Conservation (phyloP, 2,888 invertebrate genomes). For the Napeogenes sylphis region DNA sequence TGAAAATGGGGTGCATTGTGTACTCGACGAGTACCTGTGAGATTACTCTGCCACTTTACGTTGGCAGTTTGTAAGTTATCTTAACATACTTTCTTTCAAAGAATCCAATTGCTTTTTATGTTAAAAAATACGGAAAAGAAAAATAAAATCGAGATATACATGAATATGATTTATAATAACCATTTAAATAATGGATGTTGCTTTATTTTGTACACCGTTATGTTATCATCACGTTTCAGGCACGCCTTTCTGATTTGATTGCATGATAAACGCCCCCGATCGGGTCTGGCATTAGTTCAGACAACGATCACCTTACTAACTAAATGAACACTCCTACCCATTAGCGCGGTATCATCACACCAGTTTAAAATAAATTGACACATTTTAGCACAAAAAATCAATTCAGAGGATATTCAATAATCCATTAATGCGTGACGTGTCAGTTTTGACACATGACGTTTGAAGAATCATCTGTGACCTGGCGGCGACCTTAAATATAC, state of each 20-base stretch:
- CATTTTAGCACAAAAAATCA: conserved; percentile 51
- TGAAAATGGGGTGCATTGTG: conserved; percentile 7
- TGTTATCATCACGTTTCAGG: conserved; percentile 26
- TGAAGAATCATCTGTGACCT: conserved; percentile 26
- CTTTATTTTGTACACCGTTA: too few species aligned
- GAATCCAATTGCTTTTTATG: too few species aligned
- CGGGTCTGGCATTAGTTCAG: conserved; percentile 26
- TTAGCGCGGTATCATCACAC: conserved; percentile 14
- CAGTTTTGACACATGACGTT: conserved; percentile 61
- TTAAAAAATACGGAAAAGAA: too few species aligned
- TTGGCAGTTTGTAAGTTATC: conserved; percentile 1
- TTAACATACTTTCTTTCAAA: background rate
- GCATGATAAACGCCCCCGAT: conserved; percentile 31
- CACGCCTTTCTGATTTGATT: conserved; percentile 35
- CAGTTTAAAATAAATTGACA: conserved; percentile 38
- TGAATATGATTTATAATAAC: too few species aligned
- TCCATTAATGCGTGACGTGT: conserved; percentile 56
- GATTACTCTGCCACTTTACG: conserved; percentile 6
- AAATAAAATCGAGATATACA: too few species aligned
- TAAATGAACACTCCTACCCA: conserved; percentile 19
- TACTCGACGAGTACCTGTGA: conserved; percentile 3
- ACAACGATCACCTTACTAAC: conserved; percentile 28
- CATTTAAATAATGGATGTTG: too few species aligned
- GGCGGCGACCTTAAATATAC: conserved; percentile 2
- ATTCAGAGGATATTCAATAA: conserved; percentile 64